Evolutionary conservation across 2,888 invertebrate species (phyloP).

Genomic region (Pristionchus entomophagus): DNA sequence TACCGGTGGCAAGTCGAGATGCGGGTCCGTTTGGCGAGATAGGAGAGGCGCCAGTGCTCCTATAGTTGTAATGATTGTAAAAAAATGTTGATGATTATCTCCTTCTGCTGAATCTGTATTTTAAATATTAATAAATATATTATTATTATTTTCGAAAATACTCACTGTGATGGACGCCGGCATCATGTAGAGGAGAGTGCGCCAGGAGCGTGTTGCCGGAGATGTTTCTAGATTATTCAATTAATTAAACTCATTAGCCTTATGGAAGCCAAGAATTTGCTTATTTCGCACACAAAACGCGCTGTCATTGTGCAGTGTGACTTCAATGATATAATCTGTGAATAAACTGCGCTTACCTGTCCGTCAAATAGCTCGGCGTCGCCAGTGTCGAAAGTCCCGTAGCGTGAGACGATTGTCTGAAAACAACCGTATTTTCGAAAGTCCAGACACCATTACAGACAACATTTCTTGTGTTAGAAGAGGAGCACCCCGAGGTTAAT

Average conservation of each 20-base stretch:
- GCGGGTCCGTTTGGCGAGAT: slow-evolving; percentile 57
- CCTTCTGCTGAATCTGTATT: too few species aligned
- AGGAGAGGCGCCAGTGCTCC: slow-evolving; percentile 60
- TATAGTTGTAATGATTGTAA: not conserved
- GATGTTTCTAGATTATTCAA: slow-evolving; percentile 63
- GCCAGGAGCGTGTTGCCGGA: slow-evolving; percentile 71
- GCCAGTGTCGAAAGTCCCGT: not conserved
- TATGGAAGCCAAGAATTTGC: too few species aligned
- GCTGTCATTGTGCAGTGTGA: too few species aligned
- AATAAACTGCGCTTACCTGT: not conserved
- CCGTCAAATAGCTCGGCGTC: not conserved
- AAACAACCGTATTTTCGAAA: not conserved
- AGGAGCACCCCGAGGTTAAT: not conserved
- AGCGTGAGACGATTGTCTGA: slow-evolving; percentile 30
- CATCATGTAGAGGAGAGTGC: slow-evolving; percentile 72
- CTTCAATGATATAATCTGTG: not conserved
- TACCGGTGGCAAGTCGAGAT: slow-evolving; percentile 48
- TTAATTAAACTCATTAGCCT: too few species aligned
- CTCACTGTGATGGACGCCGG: slow-evolving; percentile 49
- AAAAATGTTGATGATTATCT: too few species aligned
- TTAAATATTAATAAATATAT: not conserved
- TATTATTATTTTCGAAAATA: not conserved
- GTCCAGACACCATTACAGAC: not conserved
- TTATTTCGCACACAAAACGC: too few species aligned
- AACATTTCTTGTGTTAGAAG: slow-evolving; percentile 1